A percentile compares a stretch with the other conserved stretches of the same genome.
phyloP scores from a whole-genome alignment of 2,888 invertebrate species.

The Steinernema scapterisci region DNA sequence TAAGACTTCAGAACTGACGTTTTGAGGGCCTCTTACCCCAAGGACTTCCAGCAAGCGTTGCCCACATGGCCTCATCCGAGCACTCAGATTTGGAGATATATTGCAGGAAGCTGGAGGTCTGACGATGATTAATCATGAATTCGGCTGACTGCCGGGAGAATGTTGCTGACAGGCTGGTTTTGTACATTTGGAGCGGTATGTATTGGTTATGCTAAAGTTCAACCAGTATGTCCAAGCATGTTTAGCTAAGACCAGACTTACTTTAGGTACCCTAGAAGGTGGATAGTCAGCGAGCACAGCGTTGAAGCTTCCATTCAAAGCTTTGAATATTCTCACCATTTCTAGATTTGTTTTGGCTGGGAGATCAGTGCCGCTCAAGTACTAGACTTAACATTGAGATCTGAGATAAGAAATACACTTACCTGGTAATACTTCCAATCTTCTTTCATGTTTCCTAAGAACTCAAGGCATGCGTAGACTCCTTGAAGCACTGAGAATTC shows the following conservation, averaged over 20 bases:
- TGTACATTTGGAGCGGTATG: conserved; percentile 33
- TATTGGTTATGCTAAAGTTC: too few species aligned
- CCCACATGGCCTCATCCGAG: conserved; percentile 42
- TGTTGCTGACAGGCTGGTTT: conserved; percentile 40
- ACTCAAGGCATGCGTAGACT: conserved; percentile 35
- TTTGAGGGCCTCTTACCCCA: not conserved
- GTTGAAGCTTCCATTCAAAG: conserved; percentile 44
- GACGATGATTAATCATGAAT: not conserved
- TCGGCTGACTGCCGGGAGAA: conserved; percentile 40
- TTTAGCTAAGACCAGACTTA: not conserved
- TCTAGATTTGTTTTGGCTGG: conserved; percentile 51
- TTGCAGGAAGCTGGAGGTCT: not conserved
- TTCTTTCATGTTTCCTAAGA: conserved; percentile 28
- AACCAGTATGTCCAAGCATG: too few species aligned
- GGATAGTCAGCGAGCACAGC: conserved; percentile 24
- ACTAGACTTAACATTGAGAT: too few species aligned
- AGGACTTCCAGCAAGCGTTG: conserved; percentile 45
- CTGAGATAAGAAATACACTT: not conserved
- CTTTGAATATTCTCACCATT: conserved; percentile 52
- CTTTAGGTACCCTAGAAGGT: not conserved
- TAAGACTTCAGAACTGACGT: not conserved
- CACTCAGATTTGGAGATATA: conserved; percentile 37
- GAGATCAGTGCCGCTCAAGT: conserved; percentile 43
- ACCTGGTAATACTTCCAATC: conserved; percentile 43
- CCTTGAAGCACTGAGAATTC: conserved; percentile 32